Percentiles rank a stretch among this genome's conserved stretches.
Evolutionary conservation across 2,113 vertebrate genomes (phyloP).

Genomic region (Furnarius figulus): DNA sequence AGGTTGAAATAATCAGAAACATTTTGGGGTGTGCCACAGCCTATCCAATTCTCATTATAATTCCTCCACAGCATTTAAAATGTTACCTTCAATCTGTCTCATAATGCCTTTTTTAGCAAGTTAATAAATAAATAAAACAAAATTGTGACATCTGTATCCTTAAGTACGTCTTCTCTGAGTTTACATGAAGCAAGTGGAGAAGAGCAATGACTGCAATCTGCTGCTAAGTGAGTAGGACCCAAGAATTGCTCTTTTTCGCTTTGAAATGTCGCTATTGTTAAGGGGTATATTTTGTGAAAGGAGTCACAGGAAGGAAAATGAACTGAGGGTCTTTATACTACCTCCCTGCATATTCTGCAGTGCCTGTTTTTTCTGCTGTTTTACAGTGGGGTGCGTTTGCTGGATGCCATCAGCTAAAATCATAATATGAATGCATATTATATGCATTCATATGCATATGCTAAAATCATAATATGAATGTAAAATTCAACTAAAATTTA

Average conservation of each 20-base stretch:
- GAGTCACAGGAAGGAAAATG: background rate
- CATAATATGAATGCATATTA: background rate
- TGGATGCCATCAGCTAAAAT: background rate
- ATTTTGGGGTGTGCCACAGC: slow-evolving; percentile 31
- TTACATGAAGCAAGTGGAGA: background rate
- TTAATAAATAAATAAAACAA: background rate
- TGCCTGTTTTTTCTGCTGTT: background rate
- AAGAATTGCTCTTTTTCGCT: background rate
- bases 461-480: background rate
- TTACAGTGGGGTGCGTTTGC: background rate
- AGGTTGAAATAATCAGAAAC: slow-evolving; percentile 58
- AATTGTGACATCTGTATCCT: background rate
- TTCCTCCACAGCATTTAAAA: slow-evolving; percentile 37
- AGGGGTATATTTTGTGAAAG: background rate
- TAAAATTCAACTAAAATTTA: background rate
- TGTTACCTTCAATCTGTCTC: background rate
- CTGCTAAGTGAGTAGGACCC: background rate
- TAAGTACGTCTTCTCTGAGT: background rate
- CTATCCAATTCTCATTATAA: slow-evolving; percentile 60
- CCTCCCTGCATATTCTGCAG: background rate
- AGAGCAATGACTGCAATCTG: background rate
- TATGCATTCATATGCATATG: too few species aligned
- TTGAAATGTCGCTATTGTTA: background rate
- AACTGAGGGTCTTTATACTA: background rate
- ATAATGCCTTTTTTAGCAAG: background rate